Percentiles rank a stretch among this genome's conserved stretches.
phyloP scores from a whole-genome alignment of 2,113 vertebrate species.

The Protomyctophum bolini region DNA sequence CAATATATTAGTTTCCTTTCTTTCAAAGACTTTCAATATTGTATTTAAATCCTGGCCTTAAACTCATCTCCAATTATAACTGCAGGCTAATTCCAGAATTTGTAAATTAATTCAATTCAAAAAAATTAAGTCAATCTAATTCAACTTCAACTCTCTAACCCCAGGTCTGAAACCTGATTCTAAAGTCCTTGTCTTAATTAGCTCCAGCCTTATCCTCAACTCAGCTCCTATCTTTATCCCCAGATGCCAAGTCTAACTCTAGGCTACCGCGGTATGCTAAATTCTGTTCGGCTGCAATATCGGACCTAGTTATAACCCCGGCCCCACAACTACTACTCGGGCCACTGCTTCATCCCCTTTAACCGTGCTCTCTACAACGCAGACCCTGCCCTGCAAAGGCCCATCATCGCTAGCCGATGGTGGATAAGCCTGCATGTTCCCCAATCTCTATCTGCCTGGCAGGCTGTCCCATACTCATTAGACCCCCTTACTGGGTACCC shows the following conservation, averaged over 20 bases:
- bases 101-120: no score
- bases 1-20: no score
- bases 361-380: slow-evolving; percentile 4
- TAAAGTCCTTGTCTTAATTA: no score
- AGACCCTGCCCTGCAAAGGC: slow-evolving; percentile 32
- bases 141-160: neutral
- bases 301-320: neutral
- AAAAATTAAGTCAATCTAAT: neutral
- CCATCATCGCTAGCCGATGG: slow-evolving; percentile 32
- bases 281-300: neutral
- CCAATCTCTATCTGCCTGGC: slow-evolving; percentile 66
- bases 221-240: neutral
- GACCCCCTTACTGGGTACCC: slow-evolving; percentile 49
- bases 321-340: neutral
- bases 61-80: neutral
- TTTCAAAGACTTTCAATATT: no score
- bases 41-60: neutral
- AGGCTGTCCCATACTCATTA: slow-evolving; percentile 71
- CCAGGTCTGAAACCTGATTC: no score
- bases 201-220: no score
- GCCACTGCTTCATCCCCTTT: neutral
- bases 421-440: slow-evolving; percentile 40
- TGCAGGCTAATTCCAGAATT: neutral
- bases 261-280: neutral
- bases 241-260: neutral